Evolutionary conservation across 2,888 invertebrate species (phyloP), one percentile per base, ranked within the genome.

Genomic region (Pollenia angustigena): DNA sequence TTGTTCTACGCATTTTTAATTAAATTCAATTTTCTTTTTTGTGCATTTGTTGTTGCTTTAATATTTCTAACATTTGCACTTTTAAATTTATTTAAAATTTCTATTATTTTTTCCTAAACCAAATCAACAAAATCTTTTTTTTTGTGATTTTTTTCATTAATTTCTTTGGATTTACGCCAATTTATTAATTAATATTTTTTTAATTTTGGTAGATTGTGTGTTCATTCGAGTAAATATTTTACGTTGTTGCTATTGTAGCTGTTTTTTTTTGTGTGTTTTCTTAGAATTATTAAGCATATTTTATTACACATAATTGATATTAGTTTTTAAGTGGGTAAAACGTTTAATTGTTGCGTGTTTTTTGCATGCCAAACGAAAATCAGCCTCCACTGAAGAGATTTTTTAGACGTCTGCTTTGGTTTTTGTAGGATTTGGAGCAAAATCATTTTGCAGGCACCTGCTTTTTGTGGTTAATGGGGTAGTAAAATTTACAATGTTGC

Each of bases 271-370:
- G n/a, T 23, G 23, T 32, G 32, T 32, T 4, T 84, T 84, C 84
- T 69, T 78, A 72, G 78, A 87, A 87, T 81, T 87, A 81, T 87
- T 84, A 78, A 81, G 60, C 81, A 87, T 81, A 87, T 87, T 87
- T 87, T 84, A 87, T 87, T 87, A 78, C 87, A 87, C 81, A 84
- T 87, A 87, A 87, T 87, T 87, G 87, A 84, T 84, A 87, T 87
- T 87, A 84, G 84, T 74, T 87, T 84, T 84, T 87, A 87, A 87
- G 87, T 84, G 78, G 87, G 54, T 81, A 81, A 87, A 87, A 87
- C 84, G 84, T 87, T 87, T 84, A 87, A 87, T 87, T 87, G 75
- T 83, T 66, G 79, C 69, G 56, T 75, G 44, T 56, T 69, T 42
- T 71, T 56, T 44, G 69, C 46, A 40, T 56, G 50, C 48, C 48